Evolutionary conservation across 2,113 vertebrate species (phyloP), one percentile per base, ranked within the genome.

Genomic region (Mus pahari): DNA sequence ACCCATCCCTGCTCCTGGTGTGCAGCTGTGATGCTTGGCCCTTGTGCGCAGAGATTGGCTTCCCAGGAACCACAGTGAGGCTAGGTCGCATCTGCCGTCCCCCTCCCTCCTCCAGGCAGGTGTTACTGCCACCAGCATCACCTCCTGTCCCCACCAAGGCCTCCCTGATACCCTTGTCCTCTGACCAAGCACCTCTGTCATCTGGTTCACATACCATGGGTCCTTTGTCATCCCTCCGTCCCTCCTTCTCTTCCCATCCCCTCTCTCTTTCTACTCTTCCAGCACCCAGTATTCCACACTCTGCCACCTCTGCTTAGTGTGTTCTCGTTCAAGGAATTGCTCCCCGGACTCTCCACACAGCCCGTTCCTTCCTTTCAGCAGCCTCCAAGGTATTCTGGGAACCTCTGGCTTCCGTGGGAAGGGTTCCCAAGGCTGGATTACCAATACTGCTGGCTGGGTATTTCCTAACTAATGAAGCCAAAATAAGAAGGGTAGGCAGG

Each of bases 81-180:
- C 7, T 5, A 45, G 22, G 28, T 71, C 39, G 33, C 70, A 73
- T 73, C 42, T 9, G 33, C 28, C 1, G 10, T 2, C 55, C 20
- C 16, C 48, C 48, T 48, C 48, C 48, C 24, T 48, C 17, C 58
- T 45, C 79, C 53, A 39, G 48, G 87, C n/a, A 75, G n/a, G 50
- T 33, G 19, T 26, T 55, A 1, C 14, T 8, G 62, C 42, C 26
- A 1, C 24, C 24, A 0, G 8, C 39, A 19, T 1, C 3, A 4
- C 33, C 3, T 45, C 48, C 26, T 8, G 42, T 9, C 22, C 12
- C 55, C 28, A 36, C 19, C 60, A 13, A 3, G 24, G 36, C 33
- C 50, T n/a, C 36, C 36, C 36, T 13, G 36, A 39, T 7, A 9
- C 66, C 53, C 19, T 53, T n/a, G 28, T 6, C 58, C 36, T 81